A percentile compares a stretch with the other conserved stretches of the same genome.
These are phyloP conservation scores for Phalacrocorax pelagicus DNA, from an alignment of 2,113 vertebrate species.

Conservation along the genomic window DNA sequence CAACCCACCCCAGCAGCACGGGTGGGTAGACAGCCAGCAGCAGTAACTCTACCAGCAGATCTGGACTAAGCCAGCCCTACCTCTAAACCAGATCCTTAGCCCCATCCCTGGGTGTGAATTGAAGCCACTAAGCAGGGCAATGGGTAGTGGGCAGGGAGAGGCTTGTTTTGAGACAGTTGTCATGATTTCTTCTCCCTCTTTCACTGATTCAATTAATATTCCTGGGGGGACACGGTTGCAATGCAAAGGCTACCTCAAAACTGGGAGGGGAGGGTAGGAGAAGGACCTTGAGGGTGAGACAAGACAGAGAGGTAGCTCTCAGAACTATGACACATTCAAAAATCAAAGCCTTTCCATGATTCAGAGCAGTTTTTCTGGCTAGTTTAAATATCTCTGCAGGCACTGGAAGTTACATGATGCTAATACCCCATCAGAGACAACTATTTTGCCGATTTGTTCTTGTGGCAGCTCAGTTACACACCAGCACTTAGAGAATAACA, in stretches of 20 bases:
- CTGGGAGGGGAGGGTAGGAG: background rate
- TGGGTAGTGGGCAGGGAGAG: background rate
- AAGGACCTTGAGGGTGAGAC: background rate
- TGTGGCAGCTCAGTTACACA: slow-evolving; percentile 30
- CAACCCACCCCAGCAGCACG: background rate
- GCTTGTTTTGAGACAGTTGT: background rate
- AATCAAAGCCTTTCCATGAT: background rate
- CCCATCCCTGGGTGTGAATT: background rate
- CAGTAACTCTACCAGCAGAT: accelerated
- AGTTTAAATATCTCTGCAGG: slow-evolving; percentile 8
- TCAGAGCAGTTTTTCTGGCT: background rate
- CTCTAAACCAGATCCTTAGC: background rate
- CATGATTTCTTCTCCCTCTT: background rate
- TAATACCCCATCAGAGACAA: background rate
- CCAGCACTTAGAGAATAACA: slow-evolving; percentile 21
- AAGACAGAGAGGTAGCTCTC: background rate
- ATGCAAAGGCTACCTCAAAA: background rate
- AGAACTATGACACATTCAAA: background rate
- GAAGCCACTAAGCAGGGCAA: background rate
- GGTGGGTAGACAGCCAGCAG: background rate
- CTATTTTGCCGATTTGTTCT: slow-evolving; percentile 23
- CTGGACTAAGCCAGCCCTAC: background rate
- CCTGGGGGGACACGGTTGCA: background rate
- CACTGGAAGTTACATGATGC: slow-evolving; percentile 2
- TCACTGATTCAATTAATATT: background rate